These are phyloP conservation scores for Acanthosoma haemorrhoidale DNA, from an alignment of 2,888 invertebrate species.

Conservation along the genomic window DNA sequence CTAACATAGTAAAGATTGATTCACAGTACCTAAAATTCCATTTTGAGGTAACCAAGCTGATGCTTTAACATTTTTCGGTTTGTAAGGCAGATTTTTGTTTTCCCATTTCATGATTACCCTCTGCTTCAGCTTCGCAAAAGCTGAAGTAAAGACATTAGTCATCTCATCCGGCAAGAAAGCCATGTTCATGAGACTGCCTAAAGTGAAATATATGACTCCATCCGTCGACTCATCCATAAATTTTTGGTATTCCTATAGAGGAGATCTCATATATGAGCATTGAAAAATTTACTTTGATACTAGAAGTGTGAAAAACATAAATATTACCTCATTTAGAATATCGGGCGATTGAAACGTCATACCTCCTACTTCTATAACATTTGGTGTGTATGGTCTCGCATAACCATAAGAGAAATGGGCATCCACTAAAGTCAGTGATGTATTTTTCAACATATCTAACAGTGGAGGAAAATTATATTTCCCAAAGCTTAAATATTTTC, in stretches of 20 bases:
- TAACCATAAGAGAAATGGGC: constrained; percentile 50
- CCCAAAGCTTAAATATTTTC: constrained; percentile 26
- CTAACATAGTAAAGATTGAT: background rate
- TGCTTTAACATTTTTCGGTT: constrained; percentile 54
- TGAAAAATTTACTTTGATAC: too few relatives aligned
- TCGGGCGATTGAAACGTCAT: constrained; percentile 49
- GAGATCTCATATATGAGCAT: too few relatives aligned
- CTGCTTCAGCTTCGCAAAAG: constrained; percentile 56
- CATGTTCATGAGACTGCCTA: constrained; percentile 56
- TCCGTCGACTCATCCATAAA: constrained; percentile 51
- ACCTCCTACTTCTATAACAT: constrained; percentile 53
- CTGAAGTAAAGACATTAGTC: constrained; percentile 52
- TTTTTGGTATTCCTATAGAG: constrained; percentile 50
- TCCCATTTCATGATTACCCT: constrained; percentile 68
- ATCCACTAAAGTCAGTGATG: constrained; percentile 51
- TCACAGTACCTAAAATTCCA: constrained; percentile 53
- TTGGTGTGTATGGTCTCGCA: constrained; percentile 48
- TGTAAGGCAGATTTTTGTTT: constrained; percentile 49
- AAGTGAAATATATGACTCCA: constrained; percentile 56
- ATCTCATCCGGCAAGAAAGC: constrained; percentile 52
- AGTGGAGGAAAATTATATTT: constrained; percentile 25
- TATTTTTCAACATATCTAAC: constrained; percentile 43
- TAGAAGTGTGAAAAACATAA: too few relatives aligned
- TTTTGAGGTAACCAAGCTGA: constrained; percentile 65
- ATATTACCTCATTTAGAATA: constrained; percentile 39